These are phyloP conservation scores for Halcyon badia DNA, from an alignment of 2,797 vertebrate species.

Conservation along the genomic window DNA sequence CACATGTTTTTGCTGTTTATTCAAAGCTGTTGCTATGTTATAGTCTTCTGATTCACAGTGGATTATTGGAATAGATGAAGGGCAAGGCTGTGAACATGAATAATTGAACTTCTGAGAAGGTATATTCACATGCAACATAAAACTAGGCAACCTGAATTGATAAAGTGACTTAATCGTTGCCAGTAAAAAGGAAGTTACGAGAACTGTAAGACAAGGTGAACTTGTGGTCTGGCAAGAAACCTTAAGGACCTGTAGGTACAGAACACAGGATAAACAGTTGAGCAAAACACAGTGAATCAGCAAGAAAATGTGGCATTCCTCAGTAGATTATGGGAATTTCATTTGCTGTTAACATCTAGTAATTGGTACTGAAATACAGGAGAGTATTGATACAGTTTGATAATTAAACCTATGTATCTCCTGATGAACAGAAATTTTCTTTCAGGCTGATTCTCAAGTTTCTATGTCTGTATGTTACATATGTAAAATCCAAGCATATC, in stretches of 20 bases:
- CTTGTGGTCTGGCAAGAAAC: background rate
- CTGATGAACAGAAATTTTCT: background rate
- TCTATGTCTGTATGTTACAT: background rate
- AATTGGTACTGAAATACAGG: background rate
- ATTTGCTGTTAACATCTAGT: background rate
- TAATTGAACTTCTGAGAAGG: background rate
- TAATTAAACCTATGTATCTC: background rate
- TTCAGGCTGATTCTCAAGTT: background rate
- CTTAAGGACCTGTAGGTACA: background rate
- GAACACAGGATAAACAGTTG: background rate
- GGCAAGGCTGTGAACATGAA: background rate
- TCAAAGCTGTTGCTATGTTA: background rate
- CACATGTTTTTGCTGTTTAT: background rate
- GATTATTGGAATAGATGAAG: background rate
- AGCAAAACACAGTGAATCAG: background rate
- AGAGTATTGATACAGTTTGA: background rate
- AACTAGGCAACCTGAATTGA: background rate
- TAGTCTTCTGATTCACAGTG: background rate
- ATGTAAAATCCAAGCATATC: background rate
- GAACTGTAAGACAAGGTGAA: background rate
- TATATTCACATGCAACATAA: background rate
- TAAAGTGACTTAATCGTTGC: background rate
- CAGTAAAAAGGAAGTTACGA: background rate
- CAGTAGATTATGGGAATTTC: background rate
- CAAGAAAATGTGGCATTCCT: background rate